Evolutionary conservation across 2,797 vertebrate genomes (phyloP).

Genomic region (Cetoscarus ocellatus): DNA sequence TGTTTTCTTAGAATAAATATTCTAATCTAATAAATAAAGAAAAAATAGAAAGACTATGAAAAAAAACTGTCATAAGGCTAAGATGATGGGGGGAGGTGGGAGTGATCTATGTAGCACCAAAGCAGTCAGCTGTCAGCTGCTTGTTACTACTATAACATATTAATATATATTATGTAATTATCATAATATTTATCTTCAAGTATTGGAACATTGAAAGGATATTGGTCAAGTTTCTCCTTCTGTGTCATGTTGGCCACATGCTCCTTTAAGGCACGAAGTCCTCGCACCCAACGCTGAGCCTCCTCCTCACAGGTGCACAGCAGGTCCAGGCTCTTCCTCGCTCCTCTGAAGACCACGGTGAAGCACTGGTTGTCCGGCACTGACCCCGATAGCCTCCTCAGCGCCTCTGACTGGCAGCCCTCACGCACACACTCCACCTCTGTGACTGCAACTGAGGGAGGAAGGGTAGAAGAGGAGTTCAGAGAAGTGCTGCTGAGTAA

Average conservation of each 20-base stretch:
- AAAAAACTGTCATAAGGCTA: no score
- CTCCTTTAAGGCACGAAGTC: slow-evolving; percentile 89
- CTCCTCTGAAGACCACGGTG: slow-evolving; percentile 91
- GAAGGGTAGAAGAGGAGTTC: not conserved
- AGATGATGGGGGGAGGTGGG: no score
- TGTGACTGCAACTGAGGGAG: slow-evolving; percentile 78
- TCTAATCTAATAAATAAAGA: no score
- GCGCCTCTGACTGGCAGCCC: slow-evolving; percentile 90
- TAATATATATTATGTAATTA: no score
- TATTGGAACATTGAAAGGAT: slow-evolving; percentile 84
- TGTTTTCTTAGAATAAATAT: no score
- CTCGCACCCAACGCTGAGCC: slow-evolving; percentile 91
- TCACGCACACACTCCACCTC: slow-evolving; percentile 87
- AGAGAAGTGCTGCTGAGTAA: slow-evolving; percentile 23
- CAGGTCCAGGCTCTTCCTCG: slow-evolving; percentile 93
- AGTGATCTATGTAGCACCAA: no score
- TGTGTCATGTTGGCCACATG: slow-evolving; percentile 92
- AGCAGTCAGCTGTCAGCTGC: no score
- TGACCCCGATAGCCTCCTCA: slow-evolving; percentile 82
- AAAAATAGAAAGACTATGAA: no score
- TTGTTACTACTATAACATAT: no score
- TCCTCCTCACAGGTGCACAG: slow-evolving; percentile 86
- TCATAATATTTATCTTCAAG: slow-evolving; percentile 45
- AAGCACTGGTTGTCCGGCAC: slow-evolving; percentile 90
- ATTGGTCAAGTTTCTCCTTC: slow-evolving; percentile 95